Evolutionary conservation across 1,140 invertebrate genomes (phyloP), one percentile per base, ranked within the genome.

Genomic region (Bombus turneri): DNA sequence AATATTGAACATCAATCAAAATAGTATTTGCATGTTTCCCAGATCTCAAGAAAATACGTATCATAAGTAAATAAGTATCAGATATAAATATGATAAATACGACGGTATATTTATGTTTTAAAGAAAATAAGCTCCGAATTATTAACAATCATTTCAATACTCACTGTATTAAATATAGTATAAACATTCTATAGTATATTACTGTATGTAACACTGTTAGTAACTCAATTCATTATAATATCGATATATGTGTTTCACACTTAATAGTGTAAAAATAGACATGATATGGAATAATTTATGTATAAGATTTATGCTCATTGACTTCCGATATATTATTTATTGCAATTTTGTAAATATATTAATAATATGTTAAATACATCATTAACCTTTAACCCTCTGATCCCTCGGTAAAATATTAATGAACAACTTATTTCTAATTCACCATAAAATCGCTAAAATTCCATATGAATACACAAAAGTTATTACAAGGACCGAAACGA

Each of bases 281-380:
- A 72, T 37, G 47, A 75, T 64, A 34, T 34, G 43, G 8, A 34
- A 74, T 62, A n/a, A 66, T 62, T 84, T 57, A 34, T 78, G 18
- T 53, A 64, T 31, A 75, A 86, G 47, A 69, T 77, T 53, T 47
- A 43, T 41, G 64, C 71, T 73, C 47, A 59, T 85, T 59, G n/a
- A 77, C 41, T 75, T 68, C 69, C 78, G 13, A 53, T 31, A 47
- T 22, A 77, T 87, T 81, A 86, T 87, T 86, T 85, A 88, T 85
- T 85, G 74, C 73, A 86, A 85, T 88, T 88, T 82, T 87, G 86
- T 87, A 89, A 85, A 89, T 88, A 89, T 81, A 79, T 78, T 10
- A 22, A 76, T 73, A 71, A 86, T 76, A 71, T 25, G 13, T 41
- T 34, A 28, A 28, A 64, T n/a, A 62, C 41, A 43, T 41, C 41